Percentiles rank a stretch among this genome's conserved stretches.
Conservation (phyloP, 2,113 vertebrate genomes). For the Tychaedon coryphoeus region DNA sequence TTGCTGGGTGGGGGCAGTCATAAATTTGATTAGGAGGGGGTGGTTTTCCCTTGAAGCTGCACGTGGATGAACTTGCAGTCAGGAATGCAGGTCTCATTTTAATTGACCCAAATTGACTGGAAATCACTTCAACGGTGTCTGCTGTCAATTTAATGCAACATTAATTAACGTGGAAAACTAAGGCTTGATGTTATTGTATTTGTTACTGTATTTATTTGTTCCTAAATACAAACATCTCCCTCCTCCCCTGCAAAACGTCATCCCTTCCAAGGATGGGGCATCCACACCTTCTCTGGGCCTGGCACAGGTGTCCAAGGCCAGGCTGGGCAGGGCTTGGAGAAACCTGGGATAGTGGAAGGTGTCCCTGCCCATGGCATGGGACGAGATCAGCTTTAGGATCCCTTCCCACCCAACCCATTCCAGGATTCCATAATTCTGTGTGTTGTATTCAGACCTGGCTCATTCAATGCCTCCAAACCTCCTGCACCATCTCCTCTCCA, state of each 20-base stretch:
- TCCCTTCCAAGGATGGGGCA: not conserved
- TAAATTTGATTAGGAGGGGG: not conserved
- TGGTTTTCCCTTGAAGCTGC: not conserved
- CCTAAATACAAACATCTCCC: not conserved
- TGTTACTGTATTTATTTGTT: not conserved
- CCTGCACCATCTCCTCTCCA: rapidly evolving
- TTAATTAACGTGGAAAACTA: not conserved
- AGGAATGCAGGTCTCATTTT: not conserved
- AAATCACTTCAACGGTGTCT: rapidly evolving
- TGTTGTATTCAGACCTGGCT: rapidly evolving
- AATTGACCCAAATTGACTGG: not conserved
- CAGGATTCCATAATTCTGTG: not conserved
- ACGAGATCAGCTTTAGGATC: not conserved
- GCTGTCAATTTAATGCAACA: not conserved
- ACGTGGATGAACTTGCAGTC: not conserved
- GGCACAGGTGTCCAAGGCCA: not conserved
- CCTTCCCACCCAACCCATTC: not conserved
- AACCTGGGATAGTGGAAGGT: not conserved
- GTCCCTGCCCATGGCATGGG: not conserved
- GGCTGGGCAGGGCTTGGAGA: not conserved
- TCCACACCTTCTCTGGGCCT: not conserved
- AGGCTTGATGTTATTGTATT: not conserved
- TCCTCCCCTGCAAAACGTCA: no score
- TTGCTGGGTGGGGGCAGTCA: not conserved
- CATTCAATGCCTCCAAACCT: rapidly evolving